phyloP scores from a whole-genome alignment of 1,140 invertebrate species.

The Meloidogyne exigua region DNA sequence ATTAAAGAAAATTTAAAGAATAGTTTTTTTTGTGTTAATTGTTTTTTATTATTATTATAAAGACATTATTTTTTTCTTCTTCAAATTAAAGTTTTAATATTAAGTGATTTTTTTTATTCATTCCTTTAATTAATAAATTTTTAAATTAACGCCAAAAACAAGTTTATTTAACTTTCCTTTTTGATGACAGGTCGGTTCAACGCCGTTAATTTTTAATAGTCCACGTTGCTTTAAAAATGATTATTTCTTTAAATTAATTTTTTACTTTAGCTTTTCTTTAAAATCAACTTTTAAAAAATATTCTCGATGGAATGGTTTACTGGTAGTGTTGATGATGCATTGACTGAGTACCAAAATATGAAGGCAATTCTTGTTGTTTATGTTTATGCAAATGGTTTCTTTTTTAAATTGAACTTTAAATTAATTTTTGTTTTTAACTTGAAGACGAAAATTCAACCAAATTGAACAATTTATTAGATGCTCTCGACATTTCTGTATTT shows the following conservation, averaged over 20 bases:
- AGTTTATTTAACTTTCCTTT: too few species aligned
- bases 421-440: slow-evolving; percentile 27
- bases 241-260: slow-evolving; percentile 1
- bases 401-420: slow-evolving; percentile 26
- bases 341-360: slow-evolving; percentile 35
- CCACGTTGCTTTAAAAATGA: too few species aligned
- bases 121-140: too few species aligned
- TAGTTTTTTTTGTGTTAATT: too few species aligned
- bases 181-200: too few species aligned
- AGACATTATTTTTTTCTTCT: too few species aligned
- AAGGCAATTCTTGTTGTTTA: slow-evolving; percentile 38
- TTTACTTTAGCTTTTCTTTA: background rate
- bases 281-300: background rate
- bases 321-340: slow-evolving; percentile 31
- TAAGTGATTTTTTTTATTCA: too few species aligned
- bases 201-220: too few species aligned
- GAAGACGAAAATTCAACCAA: slow-evolving; percentile 24
- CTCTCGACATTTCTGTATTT: slow-evolving; percentile 25
- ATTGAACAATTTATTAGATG: slow-evolving; percentile 23
- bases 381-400: slow-evolving; percentile 17
- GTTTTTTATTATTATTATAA: too few species aligned
- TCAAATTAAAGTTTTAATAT: too few species aligned
- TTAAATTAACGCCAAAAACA: too few species aligned
- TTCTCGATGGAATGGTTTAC: slow-evolving; percentile 33
- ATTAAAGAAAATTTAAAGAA: too few species aligned